Percentiles rank a stretch among this genome's conserved stretches.
These are phyloP conservation scores for Uropetala carovei DNA, from an alignment of 2,888 invertebrate species.

Conservation along the genomic window DNA sequence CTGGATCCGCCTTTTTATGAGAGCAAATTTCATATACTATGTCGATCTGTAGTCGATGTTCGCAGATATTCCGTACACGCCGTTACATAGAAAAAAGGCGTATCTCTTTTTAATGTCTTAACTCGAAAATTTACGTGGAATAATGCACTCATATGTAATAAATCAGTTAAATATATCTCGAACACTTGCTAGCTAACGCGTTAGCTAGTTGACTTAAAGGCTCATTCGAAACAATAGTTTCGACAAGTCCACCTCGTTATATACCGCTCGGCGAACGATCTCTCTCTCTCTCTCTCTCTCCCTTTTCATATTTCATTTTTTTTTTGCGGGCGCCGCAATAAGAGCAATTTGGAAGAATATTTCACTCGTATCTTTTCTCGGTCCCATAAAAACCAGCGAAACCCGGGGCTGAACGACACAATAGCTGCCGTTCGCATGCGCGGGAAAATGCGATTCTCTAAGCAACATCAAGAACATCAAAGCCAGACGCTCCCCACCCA, in stretches of 20 bases:
- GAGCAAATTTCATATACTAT: too few relatives aligned
- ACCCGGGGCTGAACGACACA: not conserved
- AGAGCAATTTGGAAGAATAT: conserved; percentile 32
- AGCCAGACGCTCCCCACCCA: conserved; percentile 1
- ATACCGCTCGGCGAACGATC: not conserved
- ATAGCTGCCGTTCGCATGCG: not conserved
- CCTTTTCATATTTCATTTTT: not conserved
- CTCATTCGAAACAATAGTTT: conserved; percentile 55
- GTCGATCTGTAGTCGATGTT: too few relatives aligned
- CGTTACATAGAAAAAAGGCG: too few relatives aligned
- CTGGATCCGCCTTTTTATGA: too few relatives aligned
- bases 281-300: too few relatives aligned
- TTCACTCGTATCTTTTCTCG: conserved; percentile 27
- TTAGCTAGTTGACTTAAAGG: conserved; percentile 30
- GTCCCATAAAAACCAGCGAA: not conserved
- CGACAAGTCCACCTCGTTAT: conserved; percentile 47
- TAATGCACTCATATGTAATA: too few relatives aligned
- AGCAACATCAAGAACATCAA: not conserved
- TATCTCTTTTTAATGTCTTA: too few relatives aligned
- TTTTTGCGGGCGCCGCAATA: not conserved
- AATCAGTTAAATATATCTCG: not conserved
- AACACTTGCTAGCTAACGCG: not conserved
- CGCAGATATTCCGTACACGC: too few relatives aligned
- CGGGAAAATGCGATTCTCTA: not conserved
- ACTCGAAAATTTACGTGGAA: too few relatives aligned